These are phyloP conservation scores for Spea multiplicata DNA, from an alignment of 2,113 vertebrate species.

Conservation along the genomic window DNA sequence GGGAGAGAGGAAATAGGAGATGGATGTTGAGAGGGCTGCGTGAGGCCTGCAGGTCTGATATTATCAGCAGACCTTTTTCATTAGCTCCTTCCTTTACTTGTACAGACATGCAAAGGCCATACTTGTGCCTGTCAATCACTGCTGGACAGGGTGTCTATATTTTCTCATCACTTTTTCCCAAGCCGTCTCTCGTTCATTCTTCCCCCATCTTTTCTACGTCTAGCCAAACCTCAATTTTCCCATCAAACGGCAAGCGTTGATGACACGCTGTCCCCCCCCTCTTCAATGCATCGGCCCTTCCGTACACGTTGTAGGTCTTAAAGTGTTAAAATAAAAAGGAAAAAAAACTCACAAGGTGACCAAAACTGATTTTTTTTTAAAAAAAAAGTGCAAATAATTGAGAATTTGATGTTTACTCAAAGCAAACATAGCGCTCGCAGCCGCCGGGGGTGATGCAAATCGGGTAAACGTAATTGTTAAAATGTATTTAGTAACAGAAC, in stretches of 20 bases:
- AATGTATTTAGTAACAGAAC: background rate
- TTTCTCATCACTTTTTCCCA: conserved; percentile 6
- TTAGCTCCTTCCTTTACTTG: conserved; percentile 22
- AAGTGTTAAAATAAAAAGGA: too few relatives aligned
- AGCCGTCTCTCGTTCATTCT: background rate
- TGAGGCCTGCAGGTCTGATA: conserved; percentile 43
- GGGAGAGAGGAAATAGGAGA: conserved; percentile 42
- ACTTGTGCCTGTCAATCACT: conserved; percentile 18
- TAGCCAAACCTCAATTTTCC: too few relatives aligned
- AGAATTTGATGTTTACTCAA: conserved; percentile 12
- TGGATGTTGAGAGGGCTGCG: conserved; percentile 23
- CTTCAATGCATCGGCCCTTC: too few relatives aligned
- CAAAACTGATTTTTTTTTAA: too few relatives aligned
- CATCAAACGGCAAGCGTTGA: too few relatives aligned
- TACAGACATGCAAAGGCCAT: conserved; percentile 25
- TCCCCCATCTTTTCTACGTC: too few relatives aligned
- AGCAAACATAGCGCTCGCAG: conserved; percentile 3
- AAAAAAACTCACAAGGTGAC: too few relatives aligned
- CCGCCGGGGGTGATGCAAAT: conserved; percentile 17
- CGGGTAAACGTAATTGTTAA: conserved; percentile 2
- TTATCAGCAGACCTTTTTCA: conserved; percentile 40
- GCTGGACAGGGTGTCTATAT: background rate
- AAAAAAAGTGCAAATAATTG: too few relatives aligned
- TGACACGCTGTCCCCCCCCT: too few relatives aligned
- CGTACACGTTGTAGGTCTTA: too few relatives aligned